A percentile compares a stretch with the other conserved stretches of the same genome.
phyloP scores from a whole-genome alignment of 2,113 vertebrate species.

The Puffinus mauretanicus region DNA sequence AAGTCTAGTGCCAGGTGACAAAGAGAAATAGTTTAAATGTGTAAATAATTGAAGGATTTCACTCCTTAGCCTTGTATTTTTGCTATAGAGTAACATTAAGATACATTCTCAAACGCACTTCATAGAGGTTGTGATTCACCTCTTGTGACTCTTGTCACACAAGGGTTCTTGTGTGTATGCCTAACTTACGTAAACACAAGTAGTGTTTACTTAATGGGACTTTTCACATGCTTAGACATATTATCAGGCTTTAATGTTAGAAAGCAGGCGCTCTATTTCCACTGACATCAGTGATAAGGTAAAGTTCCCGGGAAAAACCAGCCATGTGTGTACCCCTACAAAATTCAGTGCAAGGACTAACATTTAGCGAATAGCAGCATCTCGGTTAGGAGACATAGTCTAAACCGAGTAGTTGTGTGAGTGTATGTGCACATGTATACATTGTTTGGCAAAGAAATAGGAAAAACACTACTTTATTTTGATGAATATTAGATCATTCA shows the following conservation, averaged over 20 bases:
- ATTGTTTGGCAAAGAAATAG: background rate
- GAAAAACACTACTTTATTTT: background rate
- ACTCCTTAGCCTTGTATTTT: background rate
- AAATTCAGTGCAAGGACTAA: background rate
- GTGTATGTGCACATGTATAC: background rate
- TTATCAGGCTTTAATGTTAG: background rate
- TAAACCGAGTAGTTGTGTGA: background rate
- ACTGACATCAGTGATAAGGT: background rate
- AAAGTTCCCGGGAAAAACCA: background rate
- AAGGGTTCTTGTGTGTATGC: background rate
- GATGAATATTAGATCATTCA: background rate
- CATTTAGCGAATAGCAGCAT: background rate
- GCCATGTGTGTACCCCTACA: rapidly evolving
- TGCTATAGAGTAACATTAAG: background rate
- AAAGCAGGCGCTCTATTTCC: rapidly evolving
- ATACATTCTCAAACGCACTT: background rate
- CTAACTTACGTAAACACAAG: background rate
- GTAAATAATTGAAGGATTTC: background rate
- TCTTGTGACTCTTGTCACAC: no score
- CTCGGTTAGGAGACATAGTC: background rate
- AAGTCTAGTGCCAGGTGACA: background rate
- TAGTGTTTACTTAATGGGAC: background rate
- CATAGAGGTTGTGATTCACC: background rate
- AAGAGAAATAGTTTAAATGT: background rate
- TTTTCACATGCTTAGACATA: background rate